phyloP scores from a whole-genome alignment of 2,888 invertebrate genomes.

The Drosophila anceps region DNA sequence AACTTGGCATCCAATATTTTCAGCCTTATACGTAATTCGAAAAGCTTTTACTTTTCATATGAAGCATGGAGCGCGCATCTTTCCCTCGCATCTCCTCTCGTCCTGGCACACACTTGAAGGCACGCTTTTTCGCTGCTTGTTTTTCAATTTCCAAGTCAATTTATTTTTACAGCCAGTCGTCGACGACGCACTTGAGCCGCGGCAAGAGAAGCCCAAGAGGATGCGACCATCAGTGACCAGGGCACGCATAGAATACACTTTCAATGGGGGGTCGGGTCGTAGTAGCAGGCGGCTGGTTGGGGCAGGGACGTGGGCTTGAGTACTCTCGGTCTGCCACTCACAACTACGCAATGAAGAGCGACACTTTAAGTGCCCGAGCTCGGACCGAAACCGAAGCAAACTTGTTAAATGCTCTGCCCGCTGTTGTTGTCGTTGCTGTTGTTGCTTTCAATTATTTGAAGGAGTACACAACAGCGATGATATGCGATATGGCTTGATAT shows the following conservation, averaged over 20 bases:
- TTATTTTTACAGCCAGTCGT: conserved; percentile 74
- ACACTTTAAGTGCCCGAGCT: conserved; percentile 69
- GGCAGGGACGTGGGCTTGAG: conserved; percentile 18
- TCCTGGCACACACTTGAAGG: conserved; percentile 57
- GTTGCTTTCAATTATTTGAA: conserved; percentile 43
- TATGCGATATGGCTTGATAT: conserved; percentile 53
- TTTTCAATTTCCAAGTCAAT: conserved; percentile 82
- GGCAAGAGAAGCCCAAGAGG: conserved; percentile 44
- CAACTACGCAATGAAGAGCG: conserved; percentile 72
- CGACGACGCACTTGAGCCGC: conserved; percentile 52
- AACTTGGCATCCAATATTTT: conserved; percentile 46
- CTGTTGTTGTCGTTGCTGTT: conserved; percentile 11
- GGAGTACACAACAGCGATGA: conserved; percentile 51
- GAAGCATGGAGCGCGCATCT: conserved; percentile 31
- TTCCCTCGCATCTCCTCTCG: conserved; percentile 25
- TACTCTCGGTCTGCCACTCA: conserved; percentile 57
- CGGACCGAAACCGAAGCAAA: conserved; percentile 47
- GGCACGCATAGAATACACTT: conserved; percentile 34
- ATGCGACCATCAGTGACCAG: conserved; percentile 52
- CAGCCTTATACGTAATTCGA: conserved; percentile 41
- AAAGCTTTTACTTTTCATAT: conserved; percentile 60
- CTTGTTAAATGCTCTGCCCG: conserved; percentile 52
- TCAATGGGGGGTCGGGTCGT: conserved; percentile 24
- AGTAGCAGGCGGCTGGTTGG: conserved; percentile 5
- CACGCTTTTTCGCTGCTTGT: conserved; percentile 55